Evolutionary conservation across 2,113 vertebrate genomes (phyloP).

Genomic region (Lamprologus callipterus): DNA sequence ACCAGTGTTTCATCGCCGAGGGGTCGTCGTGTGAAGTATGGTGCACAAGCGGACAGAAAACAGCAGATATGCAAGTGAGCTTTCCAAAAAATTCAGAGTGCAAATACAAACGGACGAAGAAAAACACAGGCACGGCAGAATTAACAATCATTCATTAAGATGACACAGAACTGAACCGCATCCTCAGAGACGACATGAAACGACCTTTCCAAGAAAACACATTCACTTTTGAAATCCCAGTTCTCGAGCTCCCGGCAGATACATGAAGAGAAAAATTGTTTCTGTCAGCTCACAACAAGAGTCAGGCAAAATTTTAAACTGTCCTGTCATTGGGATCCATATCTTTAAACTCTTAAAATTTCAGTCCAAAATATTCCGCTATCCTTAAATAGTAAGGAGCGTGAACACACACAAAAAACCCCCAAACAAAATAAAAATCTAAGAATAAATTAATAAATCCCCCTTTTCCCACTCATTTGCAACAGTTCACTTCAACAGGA

Average conservation of each 20-base stretch:
- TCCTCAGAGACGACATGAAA: conserved; percentile 38
- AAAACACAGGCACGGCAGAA: conserved; percentile 67
- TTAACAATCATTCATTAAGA: conserved; percentile 62
- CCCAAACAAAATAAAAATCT: not conserved
- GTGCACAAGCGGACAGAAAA: conserved; percentile 50
- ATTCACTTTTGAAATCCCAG: conserved; percentile 45
- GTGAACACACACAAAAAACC: not conserved
- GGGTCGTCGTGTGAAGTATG: not conserved
- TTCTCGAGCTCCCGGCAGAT: not conserved
- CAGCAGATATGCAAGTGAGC: conserved; percentile 51
- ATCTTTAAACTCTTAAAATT: not conserved
- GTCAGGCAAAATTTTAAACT: not conserved
- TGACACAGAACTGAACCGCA: conserved; percentile 45
- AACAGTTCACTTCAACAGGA: conserved; percentile 12
- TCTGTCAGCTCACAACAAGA: not conserved
- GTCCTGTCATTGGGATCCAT: not conserved
- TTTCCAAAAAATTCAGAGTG: conserved; percentile 50
- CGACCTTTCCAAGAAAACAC: conserved; percentile 29
- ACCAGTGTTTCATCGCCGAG: conserved; percentile 2
- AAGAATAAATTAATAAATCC: not conserved
- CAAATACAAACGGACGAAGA: conserved; percentile 61
- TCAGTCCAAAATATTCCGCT: not conserved
- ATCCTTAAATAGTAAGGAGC: not conserved
- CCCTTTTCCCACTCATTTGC: conserved; percentile 32
- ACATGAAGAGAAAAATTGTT: not conserved